phyloP scores from a whole-genome alignment of 2,797 vertebrate genomes.

The Chaetodon trifasciatus region DNA sequence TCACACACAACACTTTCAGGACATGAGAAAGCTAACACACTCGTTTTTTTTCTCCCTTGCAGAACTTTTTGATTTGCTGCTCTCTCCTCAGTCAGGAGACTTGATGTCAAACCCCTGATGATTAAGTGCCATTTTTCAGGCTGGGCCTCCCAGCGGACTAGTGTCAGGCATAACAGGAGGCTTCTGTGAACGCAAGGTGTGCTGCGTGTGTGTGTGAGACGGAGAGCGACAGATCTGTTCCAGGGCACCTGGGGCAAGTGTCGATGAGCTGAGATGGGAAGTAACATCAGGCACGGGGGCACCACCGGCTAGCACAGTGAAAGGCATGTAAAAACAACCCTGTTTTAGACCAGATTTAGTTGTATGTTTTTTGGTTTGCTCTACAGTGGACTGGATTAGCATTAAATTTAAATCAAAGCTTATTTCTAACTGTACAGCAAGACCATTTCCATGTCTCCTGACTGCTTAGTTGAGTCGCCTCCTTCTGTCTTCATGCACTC shows the following conservation, averaged over 20 bases:
- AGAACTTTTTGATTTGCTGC: conserved; percentile 26
- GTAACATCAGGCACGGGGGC: conserved; percentile 3
- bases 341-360: conserved; percentile 14
- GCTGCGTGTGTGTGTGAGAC: conserved; percentile 31
- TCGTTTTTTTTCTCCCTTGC: conserved; percentile 1
- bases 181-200: conserved; percentile 31
- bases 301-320: conserved; percentile 19
- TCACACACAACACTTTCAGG: conserved; percentile 23
- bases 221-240: conserved; percentile 47
- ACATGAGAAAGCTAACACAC: not conserved
- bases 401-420: not conserved
- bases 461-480: conserved; percentile 1
- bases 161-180: conserved; percentile 37
- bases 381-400: not conserved
- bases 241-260: conserved; percentile 43
- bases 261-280: conserved; percentile 49
- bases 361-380: conserved; percentile 20
- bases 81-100: conserved; percentile 38
- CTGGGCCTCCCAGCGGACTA: conserved; percentile 41
- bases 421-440: conserved; percentile 6
- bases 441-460: not conserved
- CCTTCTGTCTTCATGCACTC: not conserved
- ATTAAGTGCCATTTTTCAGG: conserved; percentile 55
- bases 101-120: conserved; percentile 50
- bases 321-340: conserved; percentile 34